These are phyloP conservation scores for Paratilapia polleni DNA, from an alignment of 2,113 vertebrate species.

Conservation along the genomic window DNA sequence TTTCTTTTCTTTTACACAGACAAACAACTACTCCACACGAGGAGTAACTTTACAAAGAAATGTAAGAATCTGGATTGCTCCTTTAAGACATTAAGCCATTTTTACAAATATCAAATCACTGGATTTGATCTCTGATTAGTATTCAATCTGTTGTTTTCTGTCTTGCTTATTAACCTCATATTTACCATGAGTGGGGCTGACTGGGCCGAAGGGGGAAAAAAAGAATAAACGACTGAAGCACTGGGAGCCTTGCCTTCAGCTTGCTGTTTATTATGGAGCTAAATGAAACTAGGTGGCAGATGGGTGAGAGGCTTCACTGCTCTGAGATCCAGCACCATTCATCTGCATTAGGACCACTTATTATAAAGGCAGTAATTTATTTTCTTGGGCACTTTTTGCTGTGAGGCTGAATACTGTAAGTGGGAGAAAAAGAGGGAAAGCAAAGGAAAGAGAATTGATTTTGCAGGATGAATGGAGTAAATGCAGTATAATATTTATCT, in stretches of 20 bases:
- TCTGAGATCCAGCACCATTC: slow-evolving; percentile 57
- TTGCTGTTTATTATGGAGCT: slow-evolving; percentile 51
- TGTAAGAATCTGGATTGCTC: too few species aligned
- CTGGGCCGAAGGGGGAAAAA: not conserved
- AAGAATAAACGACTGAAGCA: not conserved
- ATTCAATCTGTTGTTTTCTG: not conserved
- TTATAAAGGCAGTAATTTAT: slow-evolving; percentile 63
- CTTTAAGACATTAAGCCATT: not conserved
- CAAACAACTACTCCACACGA: too few species aligned
- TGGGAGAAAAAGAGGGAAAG: slow-evolving; percentile 6
- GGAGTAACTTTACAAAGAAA: too few species aligned
- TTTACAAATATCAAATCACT: not conserved
- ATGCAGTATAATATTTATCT: slow-evolving; percentile 67
- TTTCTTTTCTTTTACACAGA: too few species aligned
- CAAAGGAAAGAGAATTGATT: slow-evolving; percentile 55
- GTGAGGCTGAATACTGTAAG: slow-evolving; percentile 35
- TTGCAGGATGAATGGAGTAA: slow-evolving; percentile 57
- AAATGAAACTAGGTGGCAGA: slow-evolving; percentile 52
- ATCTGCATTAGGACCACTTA: slow-evolving; percentile 72
- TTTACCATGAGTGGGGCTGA: not conserved
- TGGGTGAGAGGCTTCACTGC: slow-evolving; percentile 55
- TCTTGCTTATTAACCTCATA: not conserved
- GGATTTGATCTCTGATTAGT: not conserved
- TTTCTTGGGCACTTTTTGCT: slow-evolving; percentile 34
- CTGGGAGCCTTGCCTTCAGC: slow-evolving; percentile 1